These are phyloP conservation scores for Platichthys flesus DNA, from an alignment of 2,113 vertebrate species.

Conservation along the genomic window DNA sequence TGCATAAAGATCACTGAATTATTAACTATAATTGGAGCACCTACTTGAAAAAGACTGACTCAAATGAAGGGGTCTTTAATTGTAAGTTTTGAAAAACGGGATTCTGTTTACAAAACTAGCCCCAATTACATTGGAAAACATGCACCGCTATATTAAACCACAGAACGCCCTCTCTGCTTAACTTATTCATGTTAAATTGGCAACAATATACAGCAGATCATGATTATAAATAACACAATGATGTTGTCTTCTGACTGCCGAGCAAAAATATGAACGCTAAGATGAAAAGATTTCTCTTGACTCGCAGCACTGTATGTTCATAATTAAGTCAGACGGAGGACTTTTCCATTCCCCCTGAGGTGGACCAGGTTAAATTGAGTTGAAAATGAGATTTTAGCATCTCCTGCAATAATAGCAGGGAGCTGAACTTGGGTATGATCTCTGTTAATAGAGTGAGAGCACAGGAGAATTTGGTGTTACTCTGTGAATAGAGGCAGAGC, in stretches of 20 bases:
- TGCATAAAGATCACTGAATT: conserved; percentile 78
- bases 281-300: conserved; percentile 26
- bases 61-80: conserved; percentile 44
- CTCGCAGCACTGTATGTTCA: conserved; percentile 39
- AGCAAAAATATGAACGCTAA: conserved; percentile 29
- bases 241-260: conserved; percentile 22
- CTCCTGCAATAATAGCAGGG: conserved; percentile 81
- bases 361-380: conserved; percentile 86
- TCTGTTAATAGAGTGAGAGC: conserved; percentile 87
- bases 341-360: conserved; percentile 67
- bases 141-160: not conserved
- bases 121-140: not conserved
- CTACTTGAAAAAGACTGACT: conserved; percentile 71
- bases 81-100: conserved; percentile 33
- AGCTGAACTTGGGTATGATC: conserved; percentile 82
- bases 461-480: conserved; percentile 85
- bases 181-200: conserved; percentile 1
- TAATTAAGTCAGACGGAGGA: conserved; percentile 71
- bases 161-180: not conserved
- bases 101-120: conserved; percentile 19
- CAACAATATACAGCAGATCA: not conserved
- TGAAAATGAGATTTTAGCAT: conserved; percentile 87
- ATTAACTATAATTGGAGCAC: conserved; percentile 79
- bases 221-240: not conserved
- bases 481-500: conserved; percentile 80